A percentile compares a stretch with the other conserved stretches of the same genome.
Conservation (phyloP, 2,797 vertebrate genomes). For the Spondyliosoma cantharus region DNA sequence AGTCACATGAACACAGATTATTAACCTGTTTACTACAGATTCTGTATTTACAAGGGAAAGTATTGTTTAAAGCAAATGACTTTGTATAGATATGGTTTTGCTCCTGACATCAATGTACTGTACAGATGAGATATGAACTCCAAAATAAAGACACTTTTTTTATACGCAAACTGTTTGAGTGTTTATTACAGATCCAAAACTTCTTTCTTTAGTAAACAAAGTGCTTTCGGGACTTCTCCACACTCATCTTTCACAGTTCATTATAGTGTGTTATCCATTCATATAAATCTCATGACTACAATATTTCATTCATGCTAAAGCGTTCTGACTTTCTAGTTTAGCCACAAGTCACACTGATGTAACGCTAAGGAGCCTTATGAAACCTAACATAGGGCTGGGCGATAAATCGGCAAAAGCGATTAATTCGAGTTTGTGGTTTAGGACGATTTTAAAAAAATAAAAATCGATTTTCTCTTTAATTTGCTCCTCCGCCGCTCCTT, state of each 20-base stretch:
- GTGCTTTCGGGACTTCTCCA: slow-evolving; percentile 25
- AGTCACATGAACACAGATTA: neutral
- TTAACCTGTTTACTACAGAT: slow-evolving; percentile 37
- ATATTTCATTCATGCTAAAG: neutral
- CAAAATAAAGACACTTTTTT: slow-evolving; percentile 61
- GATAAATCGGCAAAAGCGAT: too few species aligned
- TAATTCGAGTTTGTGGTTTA: too few species aligned
- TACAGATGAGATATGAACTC: slow-evolving; percentile 10
- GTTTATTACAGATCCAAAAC: slow-evolving; percentile 59
- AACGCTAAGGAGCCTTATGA: neutral
- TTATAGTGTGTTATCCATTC: neutral
- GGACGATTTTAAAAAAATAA: too few species aligned
- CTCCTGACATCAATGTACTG: slow-evolving; percentile 27
- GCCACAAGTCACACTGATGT: neutral
- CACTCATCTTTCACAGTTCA: slow-evolving; percentile 13
- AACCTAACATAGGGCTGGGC: too few species aligned
- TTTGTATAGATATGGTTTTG: slow-evolving; percentile 15
- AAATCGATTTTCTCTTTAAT: too few species aligned
- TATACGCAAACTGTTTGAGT: slow-evolving; percentile 21
- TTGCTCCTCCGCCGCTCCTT: too few species aligned
- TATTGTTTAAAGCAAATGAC: neutral
- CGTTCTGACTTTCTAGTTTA: neutral
- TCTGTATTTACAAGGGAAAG: slow-evolving; percentile 20
- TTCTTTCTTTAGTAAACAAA: slow-evolving; percentile 29
- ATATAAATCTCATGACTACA: slow-evolving; percentile 9